Conservation (phyloP, 2,888 invertebrate species). For the Steinernema hermaphroditum region DNA sequence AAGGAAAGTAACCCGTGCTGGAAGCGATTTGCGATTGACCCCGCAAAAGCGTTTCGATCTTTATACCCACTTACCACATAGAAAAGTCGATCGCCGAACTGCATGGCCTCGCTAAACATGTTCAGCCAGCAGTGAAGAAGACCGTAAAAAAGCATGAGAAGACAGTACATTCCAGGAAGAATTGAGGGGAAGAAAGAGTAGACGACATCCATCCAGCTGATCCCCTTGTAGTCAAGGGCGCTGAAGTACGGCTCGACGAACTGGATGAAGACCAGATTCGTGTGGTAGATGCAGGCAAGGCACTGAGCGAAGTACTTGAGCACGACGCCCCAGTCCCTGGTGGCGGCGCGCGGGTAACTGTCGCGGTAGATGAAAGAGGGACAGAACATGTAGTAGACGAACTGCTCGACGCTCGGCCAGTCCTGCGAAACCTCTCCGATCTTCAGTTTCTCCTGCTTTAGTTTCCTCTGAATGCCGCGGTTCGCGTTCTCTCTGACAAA, state of each 20-base stretch:
- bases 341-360: conserved; percentile 51
- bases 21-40: neutral
- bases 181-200: conserved; percentile 70
- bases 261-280: conserved; percentile 80
- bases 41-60: neutral
- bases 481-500: conserved; percentile 61
- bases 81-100: conserved; percentile 84
- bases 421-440: conserved; percentile 33
- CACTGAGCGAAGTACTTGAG: conserved; percentile 69
- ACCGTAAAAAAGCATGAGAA: conserved; percentile 80
- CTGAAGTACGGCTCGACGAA: conserved; percentile 76
- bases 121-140: conserved; percentile 86
- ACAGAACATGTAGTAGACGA: conserved; percentile 61
- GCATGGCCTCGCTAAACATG: conserved; percentile 83
- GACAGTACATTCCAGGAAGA: conserved; percentile 72
- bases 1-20: neutral
- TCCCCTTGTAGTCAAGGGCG: conserved; percentile 35
- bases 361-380: conserved; percentile 64
- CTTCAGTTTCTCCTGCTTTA: conserved; percentile 16
- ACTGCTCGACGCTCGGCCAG: conserved; percentile 58
- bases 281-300: conserved; percentile 78
- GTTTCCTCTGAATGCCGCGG: conserved; percentile 48
- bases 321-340: conserved; percentile 45
- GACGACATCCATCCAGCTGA: conserved; percentile 29
- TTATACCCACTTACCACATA: conserved; percentile 69